These are phyloP conservation scores for Ophion obscuratus DNA, from an alignment of 2,888 invertebrate genomes.

Conservation along the genomic window DNA sequence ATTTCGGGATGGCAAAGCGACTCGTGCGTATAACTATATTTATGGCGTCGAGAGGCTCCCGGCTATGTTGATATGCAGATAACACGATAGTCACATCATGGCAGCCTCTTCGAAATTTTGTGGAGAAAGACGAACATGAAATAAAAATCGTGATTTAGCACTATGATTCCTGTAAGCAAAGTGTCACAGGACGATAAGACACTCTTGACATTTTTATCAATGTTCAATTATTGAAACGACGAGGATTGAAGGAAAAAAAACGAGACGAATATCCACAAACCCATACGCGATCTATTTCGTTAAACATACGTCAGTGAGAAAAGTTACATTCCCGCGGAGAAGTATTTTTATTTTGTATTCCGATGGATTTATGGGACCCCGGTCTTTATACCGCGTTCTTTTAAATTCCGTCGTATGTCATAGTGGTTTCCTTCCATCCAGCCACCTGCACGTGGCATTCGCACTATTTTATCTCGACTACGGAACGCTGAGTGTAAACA, in stretches of 20 bases:
- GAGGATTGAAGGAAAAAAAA: constrained; percentile 17
- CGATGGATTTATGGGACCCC: constrained; percentile 30
- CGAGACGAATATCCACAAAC: neutral
- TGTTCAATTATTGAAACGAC: constrained; percentile 5
- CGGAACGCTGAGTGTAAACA: neutral
- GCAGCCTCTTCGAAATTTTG: constrained; percentile 12
- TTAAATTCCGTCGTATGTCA: neutral
- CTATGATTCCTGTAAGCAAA: constrained; percentile 10
- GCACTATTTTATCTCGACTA: constrained; percentile 7
- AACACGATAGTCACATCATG: constrained; percentile 5
- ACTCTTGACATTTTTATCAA: constrained; percentile 45
- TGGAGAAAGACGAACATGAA: constrained; percentile 6
- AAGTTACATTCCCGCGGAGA: constrained; percentile 7
- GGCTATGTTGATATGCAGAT: constrained; percentile 17
- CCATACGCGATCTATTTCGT: neutral
- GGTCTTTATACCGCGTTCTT: neutral
- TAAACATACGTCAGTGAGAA: neutral
- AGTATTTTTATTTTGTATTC: constrained; percentile 8
- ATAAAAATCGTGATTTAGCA: constrained; percentile 56
- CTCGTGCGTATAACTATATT: constrained; percentile 12
- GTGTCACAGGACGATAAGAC: constrained; percentile 43
- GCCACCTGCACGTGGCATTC: neutral
- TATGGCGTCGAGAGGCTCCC: neutral
- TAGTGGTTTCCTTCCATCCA: constrained; percentile 1
- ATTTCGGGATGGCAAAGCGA: constrained; percentile 2